Base-by-base conservation (phyloP, 2,113 vertebrate genomes). In the Nerophis lumbriciformis region DNA sequence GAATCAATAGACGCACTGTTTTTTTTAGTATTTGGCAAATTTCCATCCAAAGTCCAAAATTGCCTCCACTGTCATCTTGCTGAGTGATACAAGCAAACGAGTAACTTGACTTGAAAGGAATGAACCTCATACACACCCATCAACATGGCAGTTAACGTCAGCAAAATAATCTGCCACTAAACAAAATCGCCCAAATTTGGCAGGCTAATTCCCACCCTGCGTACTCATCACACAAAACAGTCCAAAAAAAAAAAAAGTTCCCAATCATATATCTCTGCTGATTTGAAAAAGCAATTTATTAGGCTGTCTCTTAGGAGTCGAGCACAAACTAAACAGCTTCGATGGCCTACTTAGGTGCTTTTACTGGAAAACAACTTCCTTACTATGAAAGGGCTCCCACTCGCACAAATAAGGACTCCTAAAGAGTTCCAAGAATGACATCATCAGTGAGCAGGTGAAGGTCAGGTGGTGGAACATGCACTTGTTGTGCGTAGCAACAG, bases 231-330 rank as follows among this genome's bases (percentile, higher is more conserved):
- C 60, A 59, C 72, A 68, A 28, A 66, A 69, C 69, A 45, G 42
- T 45, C 42, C 3, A 60, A 65, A 65, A 63, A 56, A 59, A 58
- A 54, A 67, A 68, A 73, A 71, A 66, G 61, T 69, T 83, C 69
- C 76, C 80, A 77, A 80, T 78, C 76, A 80, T 68, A 78, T 62
- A 71, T 72, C 77, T 77, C 74, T 61, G 57, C 73, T 85, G 76
- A 85, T 81, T 79, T 83, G 82, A 78, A 83, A 85, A 85, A 83
- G 78, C 83, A 81, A 85, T 87, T 85, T 87, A 85, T 85, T 85
- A 87, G 83, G 83, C 57, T 55, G 69, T 68, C 83, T 84, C 83
- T 82, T 67, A 84, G 80, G 85, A 78, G 71, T 56, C 48, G 71
- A 76, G 80, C 73, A 78, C 67, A 80, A 78, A 80, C 79, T 78